These are phyloP conservation scores for Apis dorsata DNA, from an alignment of 1,140 invertebrate genomes.

Conservation along the genomic window DNA sequence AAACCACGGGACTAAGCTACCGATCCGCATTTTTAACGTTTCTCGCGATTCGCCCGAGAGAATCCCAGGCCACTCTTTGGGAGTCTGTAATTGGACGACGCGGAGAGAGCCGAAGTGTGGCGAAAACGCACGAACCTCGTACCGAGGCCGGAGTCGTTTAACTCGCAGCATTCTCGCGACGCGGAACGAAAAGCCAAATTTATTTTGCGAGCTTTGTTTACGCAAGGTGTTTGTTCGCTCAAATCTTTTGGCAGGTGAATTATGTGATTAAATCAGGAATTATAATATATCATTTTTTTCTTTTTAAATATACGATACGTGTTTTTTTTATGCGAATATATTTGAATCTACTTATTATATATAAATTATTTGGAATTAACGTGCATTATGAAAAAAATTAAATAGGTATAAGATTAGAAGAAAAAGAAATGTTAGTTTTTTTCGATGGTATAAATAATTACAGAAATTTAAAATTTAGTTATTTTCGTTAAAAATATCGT, in stretches of 20 bases:
- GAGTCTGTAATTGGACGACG: constrained; percentile 39
- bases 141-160: not conserved
- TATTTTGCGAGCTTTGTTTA: not conserved
- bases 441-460: too few relatives aligned
- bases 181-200: not conserved
- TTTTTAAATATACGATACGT: too few relatives aligned
- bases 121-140: not conserved
- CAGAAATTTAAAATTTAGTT: too few relatives aligned
- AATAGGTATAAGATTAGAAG: too few relatives aligned
- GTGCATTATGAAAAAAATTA: too few relatives aligned
- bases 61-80: not conserved
- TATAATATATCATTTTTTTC: too few relatives aligned
- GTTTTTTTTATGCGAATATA: too few relatives aligned
- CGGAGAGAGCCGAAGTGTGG: constrained; percentile 1
- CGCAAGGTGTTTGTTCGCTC: not conserved
- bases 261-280: too few relatives aligned
- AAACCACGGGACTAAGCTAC: constrained; percentile 2
- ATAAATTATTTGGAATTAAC: too few relatives aligned
- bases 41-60: constrained; percentile 19
- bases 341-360: too few relatives aligned
- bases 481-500: too few relatives aligned
- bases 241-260: not conserved
- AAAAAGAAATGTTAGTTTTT: too few relatives aligned
- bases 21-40: constrained; percentile 20
- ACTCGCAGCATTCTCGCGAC: not conserved